Evolutionary conservation across 2,113 vertebrate species (phyloP).

Genomic region (Setophaga petechia): DNA sequence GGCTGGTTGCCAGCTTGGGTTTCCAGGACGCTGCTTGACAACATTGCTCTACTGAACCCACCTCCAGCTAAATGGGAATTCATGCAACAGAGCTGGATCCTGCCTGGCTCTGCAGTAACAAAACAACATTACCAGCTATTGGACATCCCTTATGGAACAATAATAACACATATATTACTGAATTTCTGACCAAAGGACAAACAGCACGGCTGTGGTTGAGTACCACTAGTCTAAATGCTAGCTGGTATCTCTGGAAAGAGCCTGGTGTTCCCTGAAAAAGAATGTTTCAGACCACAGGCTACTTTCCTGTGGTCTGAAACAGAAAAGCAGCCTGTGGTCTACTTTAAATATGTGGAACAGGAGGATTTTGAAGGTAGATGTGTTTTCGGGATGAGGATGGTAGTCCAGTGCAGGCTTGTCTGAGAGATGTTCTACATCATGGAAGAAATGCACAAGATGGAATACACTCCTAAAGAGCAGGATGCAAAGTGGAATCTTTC

Average conservation of each 20-base stretch:
- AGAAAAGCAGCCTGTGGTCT: too few species aligned
- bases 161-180: background rate
- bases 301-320: background rate
- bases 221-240: background rate
- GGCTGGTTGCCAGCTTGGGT: rapidly evolving
- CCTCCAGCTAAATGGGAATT: background rate
- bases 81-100: background rate
- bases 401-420: background rate
- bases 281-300: background rate
- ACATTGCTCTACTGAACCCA: background rate
- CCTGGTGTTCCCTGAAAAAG: background rate
- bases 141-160: background rate
- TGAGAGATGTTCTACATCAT: background rate
- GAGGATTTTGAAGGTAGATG: background rate
- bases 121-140: background rate
- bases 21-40: background rate
- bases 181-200: background rate
- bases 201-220: background rate
- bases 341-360: background rate
- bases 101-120: background rate
- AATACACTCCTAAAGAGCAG: background rate
- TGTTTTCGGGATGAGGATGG: background rate
- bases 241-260: background rate
- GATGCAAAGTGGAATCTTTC: background rate
- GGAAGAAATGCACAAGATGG: background rate